A percentile compares a stretch with the other conserved stretches of the same genome.
phyloP scores from a whole-genome alignment of 2,888 invertebrate genomes.

The Adelphocoris suturalis region DNA sequence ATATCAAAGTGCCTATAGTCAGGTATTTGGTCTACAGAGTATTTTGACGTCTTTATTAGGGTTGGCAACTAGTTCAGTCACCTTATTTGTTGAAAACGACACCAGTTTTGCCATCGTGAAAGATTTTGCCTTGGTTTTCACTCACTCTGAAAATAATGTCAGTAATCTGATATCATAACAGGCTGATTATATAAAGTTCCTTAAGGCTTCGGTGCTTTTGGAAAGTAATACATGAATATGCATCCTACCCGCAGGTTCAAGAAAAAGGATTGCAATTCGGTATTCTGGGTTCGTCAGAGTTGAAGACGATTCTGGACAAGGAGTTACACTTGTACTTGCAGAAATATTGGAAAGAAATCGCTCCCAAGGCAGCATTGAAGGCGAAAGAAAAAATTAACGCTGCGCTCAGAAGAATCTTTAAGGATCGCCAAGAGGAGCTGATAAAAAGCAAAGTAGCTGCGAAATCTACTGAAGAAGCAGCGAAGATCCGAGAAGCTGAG shows the following conservation, averaged over 20 bases:
- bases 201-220: no score
- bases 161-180: no score
- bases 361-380: not conserved
- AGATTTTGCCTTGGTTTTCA: no score
- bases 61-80: no score
- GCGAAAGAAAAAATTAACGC: constrained; percentile 44
- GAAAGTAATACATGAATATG: no score
- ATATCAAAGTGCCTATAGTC: no score
- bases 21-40: no score
- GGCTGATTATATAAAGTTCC: no score
- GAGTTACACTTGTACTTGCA: constrained; percentile 17
- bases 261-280: constrained; percentile 39
- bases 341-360: constrained; percentile 30
- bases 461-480: not conserved
- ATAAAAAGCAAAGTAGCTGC: not conserved
- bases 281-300: not conserved
- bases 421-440: not conserved
- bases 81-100: no score
- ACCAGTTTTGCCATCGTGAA: no score
- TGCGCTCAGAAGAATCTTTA: not conserved
- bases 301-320: constrained; percentile 28
- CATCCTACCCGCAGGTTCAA: constrained; percentile 2
- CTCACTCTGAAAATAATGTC: no score
- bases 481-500: constrained; percentile 15
- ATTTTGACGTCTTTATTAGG: no score